phyloP scores from a whole-genome alignment of 2,113 vertebrate genomes.

The Pholis gunnellus region DNA sequence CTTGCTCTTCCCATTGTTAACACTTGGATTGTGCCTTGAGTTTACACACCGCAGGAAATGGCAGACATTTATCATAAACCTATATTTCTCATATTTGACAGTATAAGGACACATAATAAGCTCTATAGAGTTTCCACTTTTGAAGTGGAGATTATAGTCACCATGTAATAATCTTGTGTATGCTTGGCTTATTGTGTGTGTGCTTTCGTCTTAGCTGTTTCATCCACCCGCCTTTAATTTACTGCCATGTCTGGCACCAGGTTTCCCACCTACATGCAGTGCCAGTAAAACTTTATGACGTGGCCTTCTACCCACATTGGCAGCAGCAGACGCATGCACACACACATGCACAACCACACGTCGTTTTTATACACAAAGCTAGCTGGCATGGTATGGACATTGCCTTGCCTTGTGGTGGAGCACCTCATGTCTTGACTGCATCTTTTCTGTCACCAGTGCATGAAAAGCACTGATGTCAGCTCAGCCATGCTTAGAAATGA shows the following conservation, averaged over 20 bases:
- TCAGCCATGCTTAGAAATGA: slow-evolving; percentile 53
- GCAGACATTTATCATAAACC: background rate
- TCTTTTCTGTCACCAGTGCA: slow-evolving; percentile 69
- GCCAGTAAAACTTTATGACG: slow-evolving; percentile 79
- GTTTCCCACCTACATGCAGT: slow-evolving; percentile 65
- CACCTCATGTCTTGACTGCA: slow-evolving; percentile 59
- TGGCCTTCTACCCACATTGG: slow-evolving; percentile 57
- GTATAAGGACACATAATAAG: background rate
- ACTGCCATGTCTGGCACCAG: slow-evolving; percentile 63
- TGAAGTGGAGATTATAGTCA: slow-evolving; percentile 20
- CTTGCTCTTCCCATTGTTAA: background rate
- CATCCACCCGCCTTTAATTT: slow-evolving; percentile 61
- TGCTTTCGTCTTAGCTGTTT: slow-evolving; percentile 32
- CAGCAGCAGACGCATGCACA: slow-evolving; percentile 25
- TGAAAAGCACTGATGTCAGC: slow-evolving; percentile 74
- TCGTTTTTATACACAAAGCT: slow-evolving; percentile 9
- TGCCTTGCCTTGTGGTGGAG: slow-evolving; percentile 36
- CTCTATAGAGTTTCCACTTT: background rate
- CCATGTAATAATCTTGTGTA: slow-evolving; percentile 16
- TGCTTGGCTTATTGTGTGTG: slow-evolving; percentile 3
- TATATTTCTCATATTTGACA: background rate
- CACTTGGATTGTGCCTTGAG: background rate
- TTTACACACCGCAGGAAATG: background rate
- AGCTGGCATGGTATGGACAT: slow-evolving; percentile 30
- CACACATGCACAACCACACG: background rate